phyloP scores from a whole-genome alignment of 2,888 invertebrate genomes.

The Diadegma fenestrale region DNA sequence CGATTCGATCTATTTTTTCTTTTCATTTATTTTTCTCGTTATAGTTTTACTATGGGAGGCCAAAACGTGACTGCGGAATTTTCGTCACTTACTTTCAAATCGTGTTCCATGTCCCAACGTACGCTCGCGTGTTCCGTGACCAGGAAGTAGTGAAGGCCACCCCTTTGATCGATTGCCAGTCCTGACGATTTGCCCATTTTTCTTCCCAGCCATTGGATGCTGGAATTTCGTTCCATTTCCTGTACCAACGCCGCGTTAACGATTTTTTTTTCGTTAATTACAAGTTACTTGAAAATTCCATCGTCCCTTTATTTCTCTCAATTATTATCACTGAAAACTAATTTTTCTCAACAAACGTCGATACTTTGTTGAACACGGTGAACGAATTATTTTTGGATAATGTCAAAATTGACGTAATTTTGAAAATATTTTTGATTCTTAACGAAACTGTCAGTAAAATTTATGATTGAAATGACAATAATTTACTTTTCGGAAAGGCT shows the following conservation, averaged over 20 bases:
- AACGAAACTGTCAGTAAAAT: no score
- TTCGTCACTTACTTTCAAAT: conserved; percentile 73
- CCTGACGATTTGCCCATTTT: conserved; percentile 85
- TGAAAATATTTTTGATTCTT: no score
- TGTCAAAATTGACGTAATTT: no score
- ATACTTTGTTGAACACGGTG: no score
- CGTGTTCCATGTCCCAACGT: conserved; percentile 84
- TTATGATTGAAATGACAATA: no score
- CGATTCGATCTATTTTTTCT: conserved; percentile 1
- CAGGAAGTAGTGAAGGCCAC: conserved; percentile 85
- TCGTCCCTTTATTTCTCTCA: not conserved
- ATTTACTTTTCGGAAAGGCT: no score
- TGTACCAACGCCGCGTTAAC: conserved; percentile 39
- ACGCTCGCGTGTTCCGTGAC: conserved; percentile 84
- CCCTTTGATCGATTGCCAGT: conserved; percentile 83
- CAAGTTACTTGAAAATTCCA: not conserved
- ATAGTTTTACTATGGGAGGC: not conserved
- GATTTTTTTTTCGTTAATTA: not conserved
- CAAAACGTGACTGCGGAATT: conserved; percentile 35
- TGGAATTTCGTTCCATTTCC: conserved; percentile 61
- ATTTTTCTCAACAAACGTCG: no score
- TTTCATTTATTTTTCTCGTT: not conserved
- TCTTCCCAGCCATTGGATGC: conserved; percentile 80
- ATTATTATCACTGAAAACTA: no score
- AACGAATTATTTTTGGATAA: no score